Evolutionary conservation across 2,113 vertebrate species (phyloP), one percentile per base, ranked within the genome.

Genomic region (Talpa occidentalis): DNA sequence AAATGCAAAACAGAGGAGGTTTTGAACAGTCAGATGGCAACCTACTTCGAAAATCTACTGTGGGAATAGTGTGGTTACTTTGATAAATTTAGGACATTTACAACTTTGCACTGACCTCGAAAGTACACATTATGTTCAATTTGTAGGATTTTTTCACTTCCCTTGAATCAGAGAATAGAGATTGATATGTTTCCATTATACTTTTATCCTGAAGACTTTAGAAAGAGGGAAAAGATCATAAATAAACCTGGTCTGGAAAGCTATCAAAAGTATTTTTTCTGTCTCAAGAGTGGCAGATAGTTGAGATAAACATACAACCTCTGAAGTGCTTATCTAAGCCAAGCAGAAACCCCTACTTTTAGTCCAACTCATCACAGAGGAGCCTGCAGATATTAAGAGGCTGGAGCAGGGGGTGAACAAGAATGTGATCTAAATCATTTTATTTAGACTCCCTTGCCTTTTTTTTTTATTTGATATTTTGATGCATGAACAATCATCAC

Each of bases 241-340:
- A 83, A 52, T 64, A 94, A 95, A 67, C 52, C 80, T 95, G 95
- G 83, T 69, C 47, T 83, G n/a, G 66, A 77, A 92, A 94, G 92
- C 93, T 92, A 95, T 66, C 70, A 69, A 44, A 93, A 95, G 81
- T 89, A 87, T 83, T 93, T 96, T 79, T 96, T 86, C 70, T 79
- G 26, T 79, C 56, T 86, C 56, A 40, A 93, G 69, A 89, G 44
- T 30, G 32, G 49, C 49, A 93, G 92, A 74, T 96, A 74, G 32
- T 69, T 28, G 62, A 59, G 94, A 94, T 97, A 96, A 95, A 47
- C 67, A 26, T 37, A 42, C 24, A 44, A 21, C 24, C 44, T 92
- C 60, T 90, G 76, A 89, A 91, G 59, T 22, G 72, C 59, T 95
- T 96, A 95, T 95, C 92, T 49, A 66, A 93, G 40, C 44, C n/a